Base-by-base conservation (phyloP, 1,140 invertebrate species). In the Drosophila sucinea region DNA sequence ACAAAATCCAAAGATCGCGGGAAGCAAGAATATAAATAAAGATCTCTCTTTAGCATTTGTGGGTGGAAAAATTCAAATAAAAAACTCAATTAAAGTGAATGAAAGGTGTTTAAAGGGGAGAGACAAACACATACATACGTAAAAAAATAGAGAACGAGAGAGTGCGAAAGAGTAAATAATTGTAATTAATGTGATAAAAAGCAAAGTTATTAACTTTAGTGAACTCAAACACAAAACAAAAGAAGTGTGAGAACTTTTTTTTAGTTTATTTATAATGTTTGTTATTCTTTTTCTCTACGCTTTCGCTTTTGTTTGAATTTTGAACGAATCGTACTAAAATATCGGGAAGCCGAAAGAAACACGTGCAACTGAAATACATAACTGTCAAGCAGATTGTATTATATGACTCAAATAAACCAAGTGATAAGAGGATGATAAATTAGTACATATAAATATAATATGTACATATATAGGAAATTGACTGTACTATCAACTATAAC, bases 231-330 rank as follows among this genome's bases (percentile, higher is more conserved):
- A 62, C 30, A 66, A 23, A 61, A 33, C 56, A 35, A 27, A 30
- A 44, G n/a, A 40, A 64, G 44, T 47, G 55, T 23, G 56, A 58
- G 40, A 44, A 44, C 35, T 17, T 7, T 6, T 47, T 27, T 33
- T 60, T 76, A 75, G 73, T 76, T 76, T 76, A 68, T 58, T 27
- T 51, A 51, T 51, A 51, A 8, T 47, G 8, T 51, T 41, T 70
- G 60, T 60, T 72, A 62, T 62, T 66, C 60, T 62, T 83, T 58
- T 65, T 61, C 55, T 76, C 62, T 51, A 47, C 23, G 44, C 38
- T 84, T 60, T 54, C 68, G 70, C 40, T 76, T 76, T 86, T 75
- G 56, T 73, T 66, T 51, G 35, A 44, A 29, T 23, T 73, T 56
- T 23, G 17, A 67, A 33, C 55, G 33, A 57, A 35, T 6, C 17